These are phyloP conservation scores for Ibidorhyncha struthersii DNA, from an alignment of 2,113 vertebrate species.

Conservation along the genomic window DNA sequence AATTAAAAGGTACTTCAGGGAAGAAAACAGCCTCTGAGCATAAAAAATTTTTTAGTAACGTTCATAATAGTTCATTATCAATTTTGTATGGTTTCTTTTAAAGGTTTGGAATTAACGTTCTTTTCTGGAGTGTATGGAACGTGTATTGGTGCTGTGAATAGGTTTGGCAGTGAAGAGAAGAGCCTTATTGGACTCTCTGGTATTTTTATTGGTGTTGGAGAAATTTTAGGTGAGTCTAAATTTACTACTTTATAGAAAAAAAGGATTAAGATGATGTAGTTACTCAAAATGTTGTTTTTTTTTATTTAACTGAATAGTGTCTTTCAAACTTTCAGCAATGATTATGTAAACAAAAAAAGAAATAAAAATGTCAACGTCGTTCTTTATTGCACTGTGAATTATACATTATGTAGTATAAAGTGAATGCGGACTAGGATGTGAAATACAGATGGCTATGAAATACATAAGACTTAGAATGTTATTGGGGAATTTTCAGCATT, in stretches of 20 bases:
- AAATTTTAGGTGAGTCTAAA: conserved; percentile 88
- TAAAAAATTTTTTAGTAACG: background rate
- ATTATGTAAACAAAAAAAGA: background rate
- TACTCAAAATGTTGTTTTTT: background rate
- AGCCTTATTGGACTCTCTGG: conserved; percentile 95
- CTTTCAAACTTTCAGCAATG: background rate
- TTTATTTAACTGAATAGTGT: background rate
- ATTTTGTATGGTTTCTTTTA: background rate
- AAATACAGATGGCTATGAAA: background rate
- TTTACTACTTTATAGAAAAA: background rate
- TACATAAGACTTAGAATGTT: background rate
- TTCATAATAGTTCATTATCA: background rate
- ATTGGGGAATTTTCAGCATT: background rate
- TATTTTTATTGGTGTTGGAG: conserved; percentile 94
- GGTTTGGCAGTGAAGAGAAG: conserved; percentile 89
- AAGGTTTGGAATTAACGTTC: conserved; percentile 94
- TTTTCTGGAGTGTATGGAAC: conserved; percentile 97
- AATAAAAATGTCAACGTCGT: background rate
- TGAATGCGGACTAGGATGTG: background rate
- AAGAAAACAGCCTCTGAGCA: background rate
- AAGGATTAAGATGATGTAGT: background rate
- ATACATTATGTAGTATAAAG: background rate
- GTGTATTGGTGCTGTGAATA: conserved; percentile 89
- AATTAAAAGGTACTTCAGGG: background rate
- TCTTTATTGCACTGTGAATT: background rate